Evolutionary conservation across 2,797 vertebrate genomes (phyloP), one percentile per base, ranked within the genome.

Genomic region (Oreortyx pictus): DNA sequence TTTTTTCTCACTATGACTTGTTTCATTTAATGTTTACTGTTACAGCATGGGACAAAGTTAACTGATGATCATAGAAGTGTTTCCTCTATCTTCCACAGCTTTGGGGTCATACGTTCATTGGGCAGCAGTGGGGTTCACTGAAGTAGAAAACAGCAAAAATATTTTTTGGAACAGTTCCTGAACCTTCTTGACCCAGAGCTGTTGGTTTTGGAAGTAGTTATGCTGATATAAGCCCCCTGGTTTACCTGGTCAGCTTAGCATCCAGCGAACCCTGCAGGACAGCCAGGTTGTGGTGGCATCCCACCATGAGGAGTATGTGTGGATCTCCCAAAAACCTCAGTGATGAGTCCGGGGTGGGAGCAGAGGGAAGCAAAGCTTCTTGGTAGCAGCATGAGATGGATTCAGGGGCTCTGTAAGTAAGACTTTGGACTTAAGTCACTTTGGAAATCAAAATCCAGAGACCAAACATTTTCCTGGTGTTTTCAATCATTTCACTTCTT

Each of bases 381-480:
- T 22, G 13, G 8, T 23, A 56, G 9, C n/a, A 47, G 6, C 3
- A 19, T 2, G 62, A 64, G 35, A 41, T 37, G 14, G 35, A 62
- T 35, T 25, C 5, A 0, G 0, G 4, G 27, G 3, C 17, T 20
- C 14, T 20, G 1, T 3, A 14, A 2, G 14, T n/a, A 3, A 2
- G 0, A 6, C 37, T 44, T 17, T 13, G 7, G 44, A 7, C 11
- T 11, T 6, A 9, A 37, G 47, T 22, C 6, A 6, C 24, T 0
- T 12, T 37, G 27, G 46, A 60, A 82, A 71, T 66, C 43, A 37
- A 18, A 31, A 11, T 18, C 47, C 27, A 43, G 41, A 57, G 27
- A 49, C 5, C 6, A 56, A 41, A 7, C 2, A 4, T 2, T 15
- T 73, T 62, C 27, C 23, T 44, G 12, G 4, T 7, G 4, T 3